These are phyloP conservation scores for Phyllotis vaccarum DNA, from an alignment of 2,797 vertebrate species.

Conservation along the genomic window DNA sequence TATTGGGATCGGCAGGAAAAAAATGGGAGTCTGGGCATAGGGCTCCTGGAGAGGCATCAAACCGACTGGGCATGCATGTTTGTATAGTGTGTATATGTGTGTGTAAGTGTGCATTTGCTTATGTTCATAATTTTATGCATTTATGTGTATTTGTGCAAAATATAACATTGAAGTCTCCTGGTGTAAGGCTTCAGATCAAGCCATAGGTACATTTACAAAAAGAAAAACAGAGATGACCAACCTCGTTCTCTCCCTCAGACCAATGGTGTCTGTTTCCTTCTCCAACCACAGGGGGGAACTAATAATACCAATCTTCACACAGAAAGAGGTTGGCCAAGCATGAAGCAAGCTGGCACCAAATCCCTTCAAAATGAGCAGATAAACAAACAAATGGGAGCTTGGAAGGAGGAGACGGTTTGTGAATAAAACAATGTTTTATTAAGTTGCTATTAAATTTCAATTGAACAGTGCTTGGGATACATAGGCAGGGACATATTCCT, in stretches of 20 bases:
- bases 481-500: constrained; percentile 86
- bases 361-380: constrained; percentile 71
- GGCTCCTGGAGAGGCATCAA: not conserved
- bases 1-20: not conserved
- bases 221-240: not conserved
- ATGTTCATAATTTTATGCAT: rapidly evolving
- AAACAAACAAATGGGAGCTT: constrained; percentile 78
- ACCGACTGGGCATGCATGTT: not conserved
- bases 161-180: not conserved
- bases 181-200: not conserved
- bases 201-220: not conserved
- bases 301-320: not conserved
- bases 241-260: not conserved
- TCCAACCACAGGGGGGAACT: constrained; percentile 22
- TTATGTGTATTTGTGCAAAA: not conserved
- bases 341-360: constrained; percentile 18
- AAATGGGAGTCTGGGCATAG: not conserved
- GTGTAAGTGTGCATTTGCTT: not conserved
- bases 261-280: not conserved
- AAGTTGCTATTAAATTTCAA: constrained; percentile 86
- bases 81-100: not conserved
- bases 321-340: constrained; percentile 49
- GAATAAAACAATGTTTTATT: constrained; percentile 89
- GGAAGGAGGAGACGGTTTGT: constrained; percentile 71
- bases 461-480: constrained; percentile 85